Evolutionary conservation across 2,113 vertebrate genomes (phyloP).

Genomic region (Cryptomyrus ogoouensis): DNA sequence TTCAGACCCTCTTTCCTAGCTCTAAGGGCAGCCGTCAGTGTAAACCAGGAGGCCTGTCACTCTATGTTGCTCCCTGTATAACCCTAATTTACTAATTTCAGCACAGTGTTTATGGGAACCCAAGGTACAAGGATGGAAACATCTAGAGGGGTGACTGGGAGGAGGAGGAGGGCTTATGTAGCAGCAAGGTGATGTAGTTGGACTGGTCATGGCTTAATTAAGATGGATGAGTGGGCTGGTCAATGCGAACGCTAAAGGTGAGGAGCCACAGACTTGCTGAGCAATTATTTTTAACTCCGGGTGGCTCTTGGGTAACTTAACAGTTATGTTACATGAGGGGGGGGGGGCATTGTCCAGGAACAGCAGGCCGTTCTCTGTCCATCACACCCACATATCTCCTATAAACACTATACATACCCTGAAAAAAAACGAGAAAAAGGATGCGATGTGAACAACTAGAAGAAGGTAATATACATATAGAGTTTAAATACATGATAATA

Average conservation of each 20-base stretch:
- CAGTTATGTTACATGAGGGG: not conserved
- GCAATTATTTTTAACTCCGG: constrained; percentile 19
- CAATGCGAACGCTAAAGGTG: not conserved
- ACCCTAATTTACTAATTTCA: not conserved
- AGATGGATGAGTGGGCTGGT: constrained; percentile 2
- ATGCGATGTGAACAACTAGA: not conserved
- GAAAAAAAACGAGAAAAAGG: not conserved
- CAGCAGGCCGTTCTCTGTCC: not conserved
- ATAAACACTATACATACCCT: not conserved
- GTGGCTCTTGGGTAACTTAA: constrained; percentile 3
- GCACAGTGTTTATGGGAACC: not conserved
- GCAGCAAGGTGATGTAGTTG: not conserved
- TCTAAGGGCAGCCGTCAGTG: not conserved
- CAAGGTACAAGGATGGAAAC: not conserved
- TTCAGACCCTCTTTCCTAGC: not conserved
- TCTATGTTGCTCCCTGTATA: not conserved
- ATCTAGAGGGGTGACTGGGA: not conserved
- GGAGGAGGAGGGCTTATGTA: not conserved
- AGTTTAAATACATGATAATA: not conserved
- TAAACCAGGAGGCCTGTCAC: not conserved
- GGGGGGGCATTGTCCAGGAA: not conserved
- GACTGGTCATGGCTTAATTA: constrained; percentile 13
- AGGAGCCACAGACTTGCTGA: not conserved
- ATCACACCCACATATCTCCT: not conserved
- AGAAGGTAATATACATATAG: not conserved